These are phyloP conservation scores for Parnassius smintheus DNA, from an alignment of 2,888 invertebrate genomes.

Conservation along the genomic window DNA sequence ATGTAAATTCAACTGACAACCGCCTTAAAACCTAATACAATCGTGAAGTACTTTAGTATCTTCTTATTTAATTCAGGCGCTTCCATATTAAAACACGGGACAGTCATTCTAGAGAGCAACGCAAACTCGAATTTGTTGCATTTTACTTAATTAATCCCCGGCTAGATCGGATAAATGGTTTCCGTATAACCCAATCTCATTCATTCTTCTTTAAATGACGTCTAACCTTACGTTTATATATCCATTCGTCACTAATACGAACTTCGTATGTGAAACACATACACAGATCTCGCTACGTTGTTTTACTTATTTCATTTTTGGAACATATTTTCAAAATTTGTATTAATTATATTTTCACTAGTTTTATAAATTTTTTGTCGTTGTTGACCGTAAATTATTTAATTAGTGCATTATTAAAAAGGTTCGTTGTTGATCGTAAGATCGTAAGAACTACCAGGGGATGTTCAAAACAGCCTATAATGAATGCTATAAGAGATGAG, in stretches of 20 bases:
- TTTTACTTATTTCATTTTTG: not conserved
- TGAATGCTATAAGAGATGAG: no score
- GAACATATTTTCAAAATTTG: no score
- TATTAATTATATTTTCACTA: no score
- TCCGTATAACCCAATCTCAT: conserved; percentile 51
- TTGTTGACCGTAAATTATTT: no score
- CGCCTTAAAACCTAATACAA: conserved; percentile 46
- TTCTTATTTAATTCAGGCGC: conserved; percentile 70
- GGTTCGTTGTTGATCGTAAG: no score
- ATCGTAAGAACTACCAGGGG: no score
- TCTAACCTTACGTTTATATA: conserved; percentile 22
- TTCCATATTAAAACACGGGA: conserved; percentile 72
- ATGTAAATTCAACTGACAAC: conserved; percentile 35
- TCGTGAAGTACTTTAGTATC: conserved; percentile 41
- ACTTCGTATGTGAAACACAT: conserved; percentile 20
- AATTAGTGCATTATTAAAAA: no score
- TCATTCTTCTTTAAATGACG: conserved; percentile 18
- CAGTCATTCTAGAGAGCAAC: conserved; percentile 68
- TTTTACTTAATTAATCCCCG: conserved; percentile 77
- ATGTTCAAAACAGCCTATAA: no score
- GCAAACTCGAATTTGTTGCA: conserved; percentile 79
- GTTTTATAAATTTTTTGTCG: no score
- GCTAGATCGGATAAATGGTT: conserved; percentile 69
- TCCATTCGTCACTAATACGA: conserved; percentile 18
- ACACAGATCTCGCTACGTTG: not conserved